Evolutionary conservation across 2,797 vertebrate species (phyloP).

Genomic region (Gastrophryne carolinensis): DNA sequence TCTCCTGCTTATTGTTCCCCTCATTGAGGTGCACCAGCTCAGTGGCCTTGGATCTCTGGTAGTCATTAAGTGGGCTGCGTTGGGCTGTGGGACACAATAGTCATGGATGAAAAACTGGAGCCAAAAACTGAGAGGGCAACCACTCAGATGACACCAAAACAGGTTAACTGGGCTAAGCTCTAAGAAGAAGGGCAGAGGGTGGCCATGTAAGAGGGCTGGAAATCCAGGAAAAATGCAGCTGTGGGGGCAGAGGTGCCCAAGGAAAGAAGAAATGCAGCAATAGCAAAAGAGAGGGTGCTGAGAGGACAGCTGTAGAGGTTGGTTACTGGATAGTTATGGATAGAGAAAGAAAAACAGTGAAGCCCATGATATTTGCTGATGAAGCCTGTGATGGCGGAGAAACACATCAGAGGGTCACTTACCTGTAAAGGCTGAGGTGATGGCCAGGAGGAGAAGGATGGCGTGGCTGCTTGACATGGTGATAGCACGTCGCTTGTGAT

Average conservation of each 20-base stretch:
- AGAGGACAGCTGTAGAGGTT: too few relatives aligned
- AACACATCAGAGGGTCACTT: not conserved
- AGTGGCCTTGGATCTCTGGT: constrained; percentile 83
- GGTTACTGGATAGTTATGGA: too few relatives aligned
- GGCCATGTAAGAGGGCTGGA: too few relatives aligned
- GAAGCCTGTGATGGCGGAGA: too few relatives aligned
- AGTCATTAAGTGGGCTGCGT: constrained; percentile 87
- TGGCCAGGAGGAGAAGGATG: not conserved
- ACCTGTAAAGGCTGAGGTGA: not conserved
- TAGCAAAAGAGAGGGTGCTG: too few relatives aligned
- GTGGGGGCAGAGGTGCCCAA: too few relatives aligned
- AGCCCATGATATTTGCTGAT: too few relatives aligned
- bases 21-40: constrained; percentile 75
- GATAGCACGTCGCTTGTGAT: not conserved
- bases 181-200: too few relatives aligned
- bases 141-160: not conserved
- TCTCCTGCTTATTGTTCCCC: constrained; percentile 57
- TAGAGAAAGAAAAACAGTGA: not conserved
- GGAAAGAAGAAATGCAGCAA: too few relatives aligned
- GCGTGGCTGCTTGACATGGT: constrained; percentile 3
- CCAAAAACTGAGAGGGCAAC: not conserved
- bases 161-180: too few relatives aligned
- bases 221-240: too few relatives aligned
- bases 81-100: constrained; percentile 63
- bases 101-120: not conserved